Percentiles rank a stretch among this genome's conserved stretches.
phyloP scores from a whole-genome alignment of 1,140 invertebrate genomes.

The Galleria mellonella region DNA sequence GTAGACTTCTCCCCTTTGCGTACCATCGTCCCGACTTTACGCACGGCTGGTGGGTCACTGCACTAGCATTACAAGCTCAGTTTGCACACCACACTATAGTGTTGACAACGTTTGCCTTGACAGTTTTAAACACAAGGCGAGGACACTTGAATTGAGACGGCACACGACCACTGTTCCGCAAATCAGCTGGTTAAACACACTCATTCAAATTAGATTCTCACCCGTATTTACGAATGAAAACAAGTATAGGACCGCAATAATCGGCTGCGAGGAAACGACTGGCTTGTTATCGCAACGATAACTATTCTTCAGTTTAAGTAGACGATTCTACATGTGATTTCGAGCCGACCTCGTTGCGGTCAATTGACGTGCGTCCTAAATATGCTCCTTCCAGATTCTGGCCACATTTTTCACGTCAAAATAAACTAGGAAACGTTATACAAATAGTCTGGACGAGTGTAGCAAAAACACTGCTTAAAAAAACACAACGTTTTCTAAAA shows the following conservation, averaged over 20 bases:
- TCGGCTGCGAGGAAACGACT: slow-evolving; percentile 61
- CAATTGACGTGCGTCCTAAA: slow-evolving; percentile 52
- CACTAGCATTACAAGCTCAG: slow-evolving; percentile 32
- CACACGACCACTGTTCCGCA: slow-evolving; percentile 4
- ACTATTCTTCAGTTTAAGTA: slow-evolving; percentile 41
- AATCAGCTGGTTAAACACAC: slow-evolving; percentile 6
- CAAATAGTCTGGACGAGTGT: slow-evolving; percentile 7
- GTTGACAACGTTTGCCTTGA: slow-evolving; percentile 21
- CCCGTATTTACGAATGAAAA: slow-evolving; percentile 17
- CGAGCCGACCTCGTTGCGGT: slow-evolving; percentile 47
- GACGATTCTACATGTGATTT: slow-evolving; percentile 40
- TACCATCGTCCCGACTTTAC: slow-evolving; percentile 61
- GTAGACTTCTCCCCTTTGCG: slow-evolving; percentile 58
- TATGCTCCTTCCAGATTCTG: slow-evolving; percentile 22
- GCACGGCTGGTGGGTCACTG: slow-evolving; percentile 61
- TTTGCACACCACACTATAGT: slow-evolving; percentile 18
- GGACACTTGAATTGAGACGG: slow-evolving; percentile 11
- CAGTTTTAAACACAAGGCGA: slow-evolving; percentile 30
- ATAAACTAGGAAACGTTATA: not conserved
- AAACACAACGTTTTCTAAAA: no score
- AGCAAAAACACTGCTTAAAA: not conserved
- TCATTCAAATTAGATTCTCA: slow-evolving; percentile 15
- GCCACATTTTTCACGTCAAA: slow-evolving; percentile 33
- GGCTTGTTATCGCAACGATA: slow-evolving; percentile 58
- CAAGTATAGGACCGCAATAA: slow-evolving; percentile 54